Percentiles rank a stretch among this genome's conserved stretches.
These are phyloP conservation scores for Miniopterus natalensis DNA, from an alignment of 2,113 vertebrate genomes.

Conservation along the genomic window DNA sequence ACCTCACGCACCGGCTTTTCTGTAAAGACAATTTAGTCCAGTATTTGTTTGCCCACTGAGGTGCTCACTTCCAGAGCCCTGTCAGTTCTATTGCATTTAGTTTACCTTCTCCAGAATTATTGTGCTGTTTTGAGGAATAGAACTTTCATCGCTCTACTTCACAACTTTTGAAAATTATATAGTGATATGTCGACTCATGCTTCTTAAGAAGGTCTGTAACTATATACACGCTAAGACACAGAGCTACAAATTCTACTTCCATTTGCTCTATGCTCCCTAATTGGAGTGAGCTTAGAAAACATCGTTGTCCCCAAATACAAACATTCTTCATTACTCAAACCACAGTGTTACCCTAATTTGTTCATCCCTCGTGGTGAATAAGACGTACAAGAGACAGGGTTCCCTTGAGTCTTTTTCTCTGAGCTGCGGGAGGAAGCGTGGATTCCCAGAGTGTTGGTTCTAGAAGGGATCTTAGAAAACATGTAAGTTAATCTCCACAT, in stretches of 20 bases:
- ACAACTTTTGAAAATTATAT: neutral
- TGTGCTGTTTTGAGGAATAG: neutral
- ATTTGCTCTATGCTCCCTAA: neutral
- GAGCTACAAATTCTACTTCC: neutral
- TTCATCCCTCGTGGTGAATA: neutral
- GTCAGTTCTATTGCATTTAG: neutral
- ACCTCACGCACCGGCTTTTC: neutral
- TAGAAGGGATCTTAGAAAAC: neutral
- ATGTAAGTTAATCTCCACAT: neutral
- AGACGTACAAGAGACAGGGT: neutral
- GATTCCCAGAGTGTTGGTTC: neutral
- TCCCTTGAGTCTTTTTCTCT: neutral
- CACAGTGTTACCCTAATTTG: neutral
- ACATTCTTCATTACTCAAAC: neutral
- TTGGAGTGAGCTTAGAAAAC: neutral
- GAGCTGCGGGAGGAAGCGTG: neutral
- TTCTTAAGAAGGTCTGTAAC: neutral
- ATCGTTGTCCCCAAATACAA: neutral
- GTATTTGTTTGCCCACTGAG: neutral
- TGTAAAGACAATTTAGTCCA: neutral
- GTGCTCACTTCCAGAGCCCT: neutral
- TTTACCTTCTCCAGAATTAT: neutral
- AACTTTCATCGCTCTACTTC: slow-evolving; percentile 30
- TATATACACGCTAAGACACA: neutral
- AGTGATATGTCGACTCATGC: neutral